These are phyloP conservation scores for Peribatodes rhomboidaria DNA, from an alignment of 2,888 invertebrate genomes.

Conservation along the genomic window DNA sequence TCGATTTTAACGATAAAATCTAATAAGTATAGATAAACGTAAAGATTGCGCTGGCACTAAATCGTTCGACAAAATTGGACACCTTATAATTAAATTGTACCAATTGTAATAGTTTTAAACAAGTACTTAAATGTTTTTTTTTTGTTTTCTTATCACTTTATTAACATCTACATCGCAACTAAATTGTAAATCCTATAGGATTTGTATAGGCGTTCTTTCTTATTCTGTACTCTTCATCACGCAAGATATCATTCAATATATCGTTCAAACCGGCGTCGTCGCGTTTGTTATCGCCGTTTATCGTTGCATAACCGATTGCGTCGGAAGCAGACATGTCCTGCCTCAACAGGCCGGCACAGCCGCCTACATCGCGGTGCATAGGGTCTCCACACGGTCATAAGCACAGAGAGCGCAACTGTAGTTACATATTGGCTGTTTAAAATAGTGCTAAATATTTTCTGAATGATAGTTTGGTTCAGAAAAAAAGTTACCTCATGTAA, in stretches of 20 bases:
- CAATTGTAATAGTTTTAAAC: too few relatives aligned
- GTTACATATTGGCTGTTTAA: too few relatives aligned
- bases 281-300: constrained; percentile 20
- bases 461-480: background rate
- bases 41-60: background rate
- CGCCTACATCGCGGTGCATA: constrained; percentile 58
- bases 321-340: constrained; percentile 83
- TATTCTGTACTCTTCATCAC: background rate
- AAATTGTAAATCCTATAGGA: too few relatives aligned
- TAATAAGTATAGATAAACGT: background rate
- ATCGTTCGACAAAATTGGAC: constrained; percentile 15
- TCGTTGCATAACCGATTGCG: constrained; percentile 71
- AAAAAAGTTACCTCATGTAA: too few relatives aligned
- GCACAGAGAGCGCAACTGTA: background rate
- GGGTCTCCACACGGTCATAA: constrained; percentile 15
- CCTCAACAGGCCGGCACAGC: constrained; percentile 62
- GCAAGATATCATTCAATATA: background rate
- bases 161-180: too few relatives aligned
- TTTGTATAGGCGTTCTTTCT: background rate
- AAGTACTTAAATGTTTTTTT: too few relatives aligned
- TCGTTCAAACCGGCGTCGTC: background rate
- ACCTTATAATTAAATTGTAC: constrained; percentile 7
- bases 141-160: too few relatives aligned
- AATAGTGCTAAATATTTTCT: background rate
- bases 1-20: background rate